Conservation (phyloP, 2,797 vertebrate genomes). For the Sciaenops ocellatus region DNA sequence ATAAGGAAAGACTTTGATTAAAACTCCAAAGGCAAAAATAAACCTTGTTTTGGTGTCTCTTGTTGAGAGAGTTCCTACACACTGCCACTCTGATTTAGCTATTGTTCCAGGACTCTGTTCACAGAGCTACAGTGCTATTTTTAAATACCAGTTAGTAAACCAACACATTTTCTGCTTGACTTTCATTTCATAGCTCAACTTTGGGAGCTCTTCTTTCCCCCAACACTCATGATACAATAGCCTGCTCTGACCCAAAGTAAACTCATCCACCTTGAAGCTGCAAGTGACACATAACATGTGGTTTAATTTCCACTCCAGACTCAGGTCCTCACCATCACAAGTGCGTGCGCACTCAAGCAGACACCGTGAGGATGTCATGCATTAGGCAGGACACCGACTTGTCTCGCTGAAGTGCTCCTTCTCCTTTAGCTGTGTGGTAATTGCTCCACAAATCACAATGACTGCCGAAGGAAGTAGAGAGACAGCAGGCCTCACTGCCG, state of each 20-base stretch:
- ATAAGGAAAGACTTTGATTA: neutral
- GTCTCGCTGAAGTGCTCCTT: conserved; percentile 67
- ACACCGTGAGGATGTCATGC: conserved; percentile 51
- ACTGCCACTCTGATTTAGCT: conserved; percentile 19
- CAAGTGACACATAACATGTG: conserved; percentile 23
- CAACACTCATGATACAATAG: neutral
- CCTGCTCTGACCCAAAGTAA: neutral
- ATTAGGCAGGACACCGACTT: conserved; percentile 56
- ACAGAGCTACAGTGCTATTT: conserved; percentile 25
- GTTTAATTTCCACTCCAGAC: conserved; percentile 30
- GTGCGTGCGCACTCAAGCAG: neutral
- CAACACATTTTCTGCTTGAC: conserved; percentile 31
- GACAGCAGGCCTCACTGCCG: conserved; percentile 28
- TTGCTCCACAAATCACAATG: conserved; percentile 78
- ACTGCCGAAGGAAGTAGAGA: conserved; percentile 62
- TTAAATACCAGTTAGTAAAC: conserved; percentile 43
- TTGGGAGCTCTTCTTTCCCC: neutral
- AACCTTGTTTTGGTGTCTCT: conserved; percentile 18
- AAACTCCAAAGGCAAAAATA: conserved; percentile 17
- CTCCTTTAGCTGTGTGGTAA: conserved; percentile 68
- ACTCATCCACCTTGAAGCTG: conserved; percentile 8
- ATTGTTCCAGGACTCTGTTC: conserved; percentile 26
- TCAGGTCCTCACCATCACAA: conserved; percentile 10
- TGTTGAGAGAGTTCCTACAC: conserved; percentile 22
- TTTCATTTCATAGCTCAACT: conserved; percentile 24